Base-by-base conservation (phyloP, 1,140 invertebrate genomes). In the Lineus longissimus region DNA sequence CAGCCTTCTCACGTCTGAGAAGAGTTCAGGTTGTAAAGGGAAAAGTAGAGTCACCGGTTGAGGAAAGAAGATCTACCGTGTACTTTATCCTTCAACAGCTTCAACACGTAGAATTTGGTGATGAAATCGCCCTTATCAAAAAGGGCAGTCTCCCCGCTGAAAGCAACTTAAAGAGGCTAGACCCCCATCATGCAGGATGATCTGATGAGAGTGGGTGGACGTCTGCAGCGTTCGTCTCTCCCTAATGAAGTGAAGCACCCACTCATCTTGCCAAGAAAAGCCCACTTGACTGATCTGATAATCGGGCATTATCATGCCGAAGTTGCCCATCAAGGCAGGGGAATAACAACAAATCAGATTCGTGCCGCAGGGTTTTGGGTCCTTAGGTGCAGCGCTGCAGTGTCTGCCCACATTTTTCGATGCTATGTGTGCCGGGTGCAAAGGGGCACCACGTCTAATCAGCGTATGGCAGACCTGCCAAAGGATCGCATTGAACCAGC, bases 391-490 rank as follows among this genome's bases (percentile, higher is more conserved):
- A 66, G 62, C 27, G 22, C 19, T 17, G 57, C 62, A 15, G 54
- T 62, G 22, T 30, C 30, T 40, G 17, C 47, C 4, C 13, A 22
- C 11, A 62, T 62, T 9, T 25, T 30, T n/a, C 56, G 36, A 56
- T 62, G 61, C 56, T 30, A 56, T 17, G 19, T 31, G n/a, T 62
- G 61, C 36, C 29, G 51, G 15, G 33, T 17, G 36, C 47, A 56
- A 0, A 19, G 61, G 9, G 29, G 61, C 23, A n/a, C 23, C 17
- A 23, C 25, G 1, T n/a, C 40, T 23, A 13, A 40, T 29, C 66
- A 65, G 30, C 57, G 66, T 36, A 70, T 70, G 66, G 55, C 66
- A 27, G 57, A 67, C 55, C 51, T 69, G 30, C 68, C 68, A 2
- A 29, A 17, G 19, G 69, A 70, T 1, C n/a, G 65, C 27, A n/a